Conservation (phyloP, 2,888 invertebrate genomes). For the Busseola fusca region DNA sequence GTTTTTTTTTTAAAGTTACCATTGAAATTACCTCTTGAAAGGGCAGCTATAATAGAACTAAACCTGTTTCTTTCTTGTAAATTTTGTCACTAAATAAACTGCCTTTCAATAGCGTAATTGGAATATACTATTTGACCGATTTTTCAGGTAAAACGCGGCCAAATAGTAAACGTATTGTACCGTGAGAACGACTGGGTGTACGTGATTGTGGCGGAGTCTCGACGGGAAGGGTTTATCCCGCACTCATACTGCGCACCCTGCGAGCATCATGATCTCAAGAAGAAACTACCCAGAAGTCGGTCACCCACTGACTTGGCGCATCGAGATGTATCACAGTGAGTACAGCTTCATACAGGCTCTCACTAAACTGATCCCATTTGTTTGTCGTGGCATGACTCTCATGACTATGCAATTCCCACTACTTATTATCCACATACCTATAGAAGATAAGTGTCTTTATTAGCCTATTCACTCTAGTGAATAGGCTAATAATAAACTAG, state of each 20-base stretch:
- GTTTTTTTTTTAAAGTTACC: neutral
- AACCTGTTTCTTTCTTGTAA: too few relatives aligned
- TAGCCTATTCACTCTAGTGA: too few relatives aligned
- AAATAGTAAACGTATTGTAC: constrained; percentile 97
- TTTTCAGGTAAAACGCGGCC: constrained; percentile 93
- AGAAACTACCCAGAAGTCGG: constrained; percentile 94
- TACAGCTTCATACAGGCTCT: neutral
- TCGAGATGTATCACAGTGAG: constrained; percentile 90
- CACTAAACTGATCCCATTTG: neutral
- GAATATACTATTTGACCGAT: neutral
- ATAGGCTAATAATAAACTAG: too few relatives aligned
- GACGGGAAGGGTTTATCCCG: constrained; percentile 98
- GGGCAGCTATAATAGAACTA: too few relatives aligned
- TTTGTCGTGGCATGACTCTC: neutral
- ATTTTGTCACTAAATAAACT: neutral
- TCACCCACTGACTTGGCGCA: constrained; percentile 88
- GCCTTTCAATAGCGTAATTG: neutral
- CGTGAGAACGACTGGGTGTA: constrained; percentile 99
- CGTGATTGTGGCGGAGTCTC: constrained; percentile 96
- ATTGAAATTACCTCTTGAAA: neutral
- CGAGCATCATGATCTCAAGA: constrained; percentile 95
- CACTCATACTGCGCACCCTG: constrained; percentile 97
- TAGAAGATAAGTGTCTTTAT: too few relatives aligned
- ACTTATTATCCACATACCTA: too few relatives aligned
- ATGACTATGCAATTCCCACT: neutral